Evolutionary conservation across 2,888 invertebrate genomes (phyloP), one percentile per base, ranked within the genome.

Genomic region (Diplolepis rosae): DNA sequence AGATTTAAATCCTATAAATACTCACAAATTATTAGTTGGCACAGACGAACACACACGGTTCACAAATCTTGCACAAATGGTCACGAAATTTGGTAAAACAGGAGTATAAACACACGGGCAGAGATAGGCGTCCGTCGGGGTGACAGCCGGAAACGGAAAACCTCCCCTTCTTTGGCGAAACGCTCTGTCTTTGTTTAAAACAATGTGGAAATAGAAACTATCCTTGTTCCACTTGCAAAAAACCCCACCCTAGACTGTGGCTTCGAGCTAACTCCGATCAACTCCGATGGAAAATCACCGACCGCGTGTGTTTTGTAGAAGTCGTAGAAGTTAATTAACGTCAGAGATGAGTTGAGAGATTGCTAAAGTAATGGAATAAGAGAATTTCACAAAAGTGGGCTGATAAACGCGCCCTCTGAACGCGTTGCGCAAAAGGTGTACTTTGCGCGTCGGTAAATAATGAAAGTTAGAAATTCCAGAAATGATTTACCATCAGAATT

Each of bases 81-180:
- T 54, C 52, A 45, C 50, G 52, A 18, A 70, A 70, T 68, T 32
- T 18, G 45, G 48, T 24, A 54, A 54, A 35, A 18, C 48, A 54
- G 56, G 65, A 61, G 30, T 27, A 70, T 51, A 67, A 76, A 73
- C 61, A 70, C 71, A 67, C 66, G 27, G 42, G 35, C 70, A 74
- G 77, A 78, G 77, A 68, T 74, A 76, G 76, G 80, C 80, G 80
- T 79, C 80, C 74, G 72, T 81, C 76, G 72, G 78, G 79, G 80
- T 85, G 85, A 85, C 85, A 85, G 85, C 84, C 86, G 86, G 85
- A 85, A 86, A 82, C 82, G 84, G 81, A 83, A 85, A 83, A 82
- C 79, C 81, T 82, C 83, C 81, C 84, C 83, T 80, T 79, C 74
- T 50, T 45, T 32, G 35, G 24, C 42, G 28, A 68, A 66, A 69